Conservation (phyloP, 2,888 invertebrate species). For the Microdon myrmicae region DNA sequence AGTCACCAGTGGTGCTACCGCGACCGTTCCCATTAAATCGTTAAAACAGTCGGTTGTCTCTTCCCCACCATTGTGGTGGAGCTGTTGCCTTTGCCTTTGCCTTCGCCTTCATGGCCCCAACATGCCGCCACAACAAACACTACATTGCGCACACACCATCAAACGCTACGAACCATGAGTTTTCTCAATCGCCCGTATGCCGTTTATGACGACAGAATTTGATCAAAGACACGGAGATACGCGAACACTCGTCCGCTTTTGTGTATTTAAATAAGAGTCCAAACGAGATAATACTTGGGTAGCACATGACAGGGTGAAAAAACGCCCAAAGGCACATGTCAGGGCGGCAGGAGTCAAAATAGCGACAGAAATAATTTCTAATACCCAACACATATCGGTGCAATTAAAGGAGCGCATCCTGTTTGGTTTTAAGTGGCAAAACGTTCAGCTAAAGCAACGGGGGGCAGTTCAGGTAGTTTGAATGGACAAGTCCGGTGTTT, state of each 20-base stretch:
- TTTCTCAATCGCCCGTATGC: constrained; percentile 24
- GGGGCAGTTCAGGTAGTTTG: too few relatives aligned
- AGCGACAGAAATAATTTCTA: too few relatives aligned
- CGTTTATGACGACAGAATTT: neutral
- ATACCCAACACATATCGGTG: too few relatives aligned
- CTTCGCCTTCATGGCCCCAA: constrained; percentile 1
- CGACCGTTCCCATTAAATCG: constrained; percentile 7
- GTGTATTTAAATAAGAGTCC: constrained; percentile 4
- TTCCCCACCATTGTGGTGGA: constrained; percentile 15
- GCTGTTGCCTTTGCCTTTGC: constrained; percentile 38
- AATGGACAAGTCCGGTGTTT: too few relatives aligned
- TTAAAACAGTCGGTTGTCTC: neutral
- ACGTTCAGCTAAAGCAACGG: too few relatives aligned
- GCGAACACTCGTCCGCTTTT: too few relatives aligned
- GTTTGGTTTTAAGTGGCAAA: too few relatives aligned
- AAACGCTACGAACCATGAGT: constrained; percentile 20
- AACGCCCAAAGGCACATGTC: too few relatives aligned
- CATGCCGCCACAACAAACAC: constrained; percentile 45
- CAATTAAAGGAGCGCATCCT: too few relatives aligned
- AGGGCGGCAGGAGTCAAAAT: too few relatives aligned
- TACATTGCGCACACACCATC: constrained; percentile 38
- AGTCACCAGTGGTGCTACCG: constrained; percentile 18
- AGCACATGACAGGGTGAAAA: neutral
- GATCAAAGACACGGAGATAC: too few relatives aligned
- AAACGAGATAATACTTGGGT: neutral